Evolutionary conservation across 2,797 vertebrate species (phyloP).

Genomic region (Cirrhinus mrigala): DNA sequence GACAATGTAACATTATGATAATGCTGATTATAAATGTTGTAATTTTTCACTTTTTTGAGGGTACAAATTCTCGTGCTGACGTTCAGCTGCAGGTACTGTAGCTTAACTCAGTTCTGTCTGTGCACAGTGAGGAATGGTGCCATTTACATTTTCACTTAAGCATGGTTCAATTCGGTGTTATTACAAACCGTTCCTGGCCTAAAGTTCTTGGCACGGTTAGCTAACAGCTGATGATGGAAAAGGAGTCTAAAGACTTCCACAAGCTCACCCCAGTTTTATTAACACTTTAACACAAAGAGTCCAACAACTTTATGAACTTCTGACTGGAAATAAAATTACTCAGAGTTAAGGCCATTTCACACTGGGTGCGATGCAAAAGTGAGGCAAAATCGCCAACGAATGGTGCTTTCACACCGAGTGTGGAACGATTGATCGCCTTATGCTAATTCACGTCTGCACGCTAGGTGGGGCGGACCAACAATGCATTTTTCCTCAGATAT

Average conservation of each 20-base stretch:
- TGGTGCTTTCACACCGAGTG: too few relatives aligned
- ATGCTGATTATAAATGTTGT: not conserved
- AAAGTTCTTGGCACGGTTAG: not conserved
- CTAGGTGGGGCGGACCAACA: too few relatives aligned
- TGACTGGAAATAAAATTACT: not conserved
- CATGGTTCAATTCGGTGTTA: not conserved
- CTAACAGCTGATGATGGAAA: not conserved
- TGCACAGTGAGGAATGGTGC: not conserved
- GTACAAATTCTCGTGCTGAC: not conserved
- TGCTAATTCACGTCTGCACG: too few relatives aligned
- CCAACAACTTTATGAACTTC: not conserved
- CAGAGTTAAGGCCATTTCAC: too few relatives aligned
- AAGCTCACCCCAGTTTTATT: not conserved
- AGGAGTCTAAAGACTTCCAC: not conserved
- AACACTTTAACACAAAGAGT: not conserved
- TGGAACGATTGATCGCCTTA: too few relatives aligned
- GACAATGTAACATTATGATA: not conserved
- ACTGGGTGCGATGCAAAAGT: too few relatives aligned
- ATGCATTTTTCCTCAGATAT: too few relatives aligned
- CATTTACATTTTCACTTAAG: not conserved
- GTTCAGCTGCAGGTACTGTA: not conserved
- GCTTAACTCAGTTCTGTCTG: not conserved
- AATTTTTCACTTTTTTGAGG: not conserved
- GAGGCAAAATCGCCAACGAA: too few relatives aligned
- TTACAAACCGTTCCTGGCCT: not conserved